Evolutionary conservation across 2,888 invertebrate species (phyloP).

Genomic region (Chelonus formosanus): DNA sequence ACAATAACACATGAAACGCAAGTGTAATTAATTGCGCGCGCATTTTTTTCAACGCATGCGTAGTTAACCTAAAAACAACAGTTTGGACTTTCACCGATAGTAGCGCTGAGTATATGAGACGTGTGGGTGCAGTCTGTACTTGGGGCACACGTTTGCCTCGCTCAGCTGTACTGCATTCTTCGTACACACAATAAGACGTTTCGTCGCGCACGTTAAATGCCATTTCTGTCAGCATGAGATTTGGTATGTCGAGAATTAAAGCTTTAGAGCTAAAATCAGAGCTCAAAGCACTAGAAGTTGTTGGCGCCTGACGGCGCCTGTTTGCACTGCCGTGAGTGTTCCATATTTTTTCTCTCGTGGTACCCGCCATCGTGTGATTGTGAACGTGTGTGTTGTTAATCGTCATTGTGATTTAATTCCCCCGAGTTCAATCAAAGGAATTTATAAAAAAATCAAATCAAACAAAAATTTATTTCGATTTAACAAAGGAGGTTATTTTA

Average conservation of each 20-base stretch:
- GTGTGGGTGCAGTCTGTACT: slow-evolving; percentile 21
- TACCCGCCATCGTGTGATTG: slow-evolving; percentile 1
- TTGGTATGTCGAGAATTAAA: slow-evolving; percentile 18
- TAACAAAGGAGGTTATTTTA: background rate
- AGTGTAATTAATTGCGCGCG: background rate
- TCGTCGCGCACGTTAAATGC: slow-evolving; percentile 9
- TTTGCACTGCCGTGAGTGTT: background rate
- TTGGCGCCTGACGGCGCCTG: slow-evolving; percentile 18
- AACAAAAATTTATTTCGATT: background rate
- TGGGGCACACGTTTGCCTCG: slow-evolving; percentile 10
- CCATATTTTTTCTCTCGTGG: background rate
- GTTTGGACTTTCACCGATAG: background rate
- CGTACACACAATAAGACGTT: slow-evolving; percentile 16
- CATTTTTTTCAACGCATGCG: too few species aligned
- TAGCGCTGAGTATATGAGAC: background rate
- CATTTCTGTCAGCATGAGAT: slow-evolving; percentile 27
- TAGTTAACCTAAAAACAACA: background rate
- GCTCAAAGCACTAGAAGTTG: slow-evolving; percentile 7
- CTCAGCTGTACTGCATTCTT: slow-evolving; percentile 13
- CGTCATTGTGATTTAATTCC: background rate
- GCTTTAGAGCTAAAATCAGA: slow-evolving; percentile 10
- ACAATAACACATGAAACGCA: slow-evolving; percentile 19
- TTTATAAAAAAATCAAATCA: background rate
- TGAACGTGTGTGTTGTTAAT: background rate
- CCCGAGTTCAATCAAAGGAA: background rate